These are phyloP conservation scores for Catonia carolina DNA, from an alignment of 2,888 invertebrate species.

Conservation along the genomic window DNA sequence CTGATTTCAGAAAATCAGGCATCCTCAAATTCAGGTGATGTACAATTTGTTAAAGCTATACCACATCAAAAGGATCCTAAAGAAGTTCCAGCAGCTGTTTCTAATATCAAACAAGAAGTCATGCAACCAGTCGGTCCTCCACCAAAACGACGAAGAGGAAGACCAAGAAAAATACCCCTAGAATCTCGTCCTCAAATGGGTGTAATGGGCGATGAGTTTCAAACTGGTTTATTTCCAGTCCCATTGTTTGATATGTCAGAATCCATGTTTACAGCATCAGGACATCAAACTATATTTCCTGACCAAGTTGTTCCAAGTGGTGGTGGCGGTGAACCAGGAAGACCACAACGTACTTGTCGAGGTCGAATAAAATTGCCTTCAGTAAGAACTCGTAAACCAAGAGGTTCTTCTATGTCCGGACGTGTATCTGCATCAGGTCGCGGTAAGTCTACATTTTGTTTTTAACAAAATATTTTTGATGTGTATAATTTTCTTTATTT, in stretches of 20 bases:
- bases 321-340: conserved; percentile 14
- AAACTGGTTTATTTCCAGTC: conserved; percentile 16
- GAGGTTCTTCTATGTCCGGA: conserved; percentile 26
- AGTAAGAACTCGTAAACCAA: conserved; percentile 28
- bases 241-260: conserved; percentile 24
- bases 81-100: not conserved
- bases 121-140: not conserved
- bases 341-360: conserved; percentile 29
- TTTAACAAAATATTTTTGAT: not conserved
- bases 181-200: conserved; percentile 1
- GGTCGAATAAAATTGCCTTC: conserved; percentile 30
- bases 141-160: conserved; percentile 5
- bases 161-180: conserved; percentile 22
- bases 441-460: conserved; percentile 7
- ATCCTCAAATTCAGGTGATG: conserved; percentile 5
- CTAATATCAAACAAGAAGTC: conserved; percentile 10
- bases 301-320: conserved; percentile 20
- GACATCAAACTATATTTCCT: conserved; percentile 20
- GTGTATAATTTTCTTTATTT: not conserved
- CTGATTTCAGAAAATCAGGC: not conserved
- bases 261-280: conserved; percentile 13
- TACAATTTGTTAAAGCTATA: conserved; percentile 8
- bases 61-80: not conserved
- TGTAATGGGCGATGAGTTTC: conserved; percentile 3
- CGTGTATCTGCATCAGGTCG: conserved; percentile 18